Conservation (phyloP, 1,140 invertebrate genomes). For the Drosophila pruinosa region DNA sequence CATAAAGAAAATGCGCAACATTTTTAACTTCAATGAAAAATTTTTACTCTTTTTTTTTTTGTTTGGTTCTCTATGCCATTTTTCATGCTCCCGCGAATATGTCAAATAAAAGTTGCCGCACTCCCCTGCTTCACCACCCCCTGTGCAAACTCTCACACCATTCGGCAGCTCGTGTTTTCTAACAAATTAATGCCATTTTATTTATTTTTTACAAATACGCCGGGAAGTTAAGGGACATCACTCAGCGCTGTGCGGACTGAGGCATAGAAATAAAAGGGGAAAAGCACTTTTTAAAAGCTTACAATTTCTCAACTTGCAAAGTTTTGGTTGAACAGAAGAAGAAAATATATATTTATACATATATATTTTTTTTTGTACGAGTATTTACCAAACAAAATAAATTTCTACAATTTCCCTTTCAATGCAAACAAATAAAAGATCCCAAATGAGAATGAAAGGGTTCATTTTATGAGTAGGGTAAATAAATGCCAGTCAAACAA, state of each 20-base stretch:
- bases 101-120: slow-evolving; percentile 69
- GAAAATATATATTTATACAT: slow-evolving; percentile 67
- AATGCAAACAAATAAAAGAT: slow-evolving; percentile 67
- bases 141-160: not conserved
- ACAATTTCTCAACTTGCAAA: slow-evolving; percentile 69
- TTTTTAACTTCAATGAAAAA: slow-evolving; percentile 8
- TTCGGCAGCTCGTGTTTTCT: slow-evolving; percentile 44
- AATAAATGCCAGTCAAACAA: not conserved
- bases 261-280: not conserved
- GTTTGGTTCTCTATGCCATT: slow-evolving; percentile 61
- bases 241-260: not conserved
- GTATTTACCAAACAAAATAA: slow-evolving; percentile 71
- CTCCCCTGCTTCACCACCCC: not conserved
- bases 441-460: slow-evolving; percentile 14
- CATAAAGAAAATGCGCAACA: slow-evolving; percentile 65
- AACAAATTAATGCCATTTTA: slow-evolving; percentile 81
- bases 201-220: slow-evolving; percentile 77
- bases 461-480: not conserved
- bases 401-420: slow-evolving; percentile 76
- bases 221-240: slow-evolving; percentile 29
- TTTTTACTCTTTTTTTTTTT: slow-evolving; percentile 56
- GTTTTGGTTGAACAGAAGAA: slow-evolving; percentile 31
- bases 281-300: slow-evolving; percentile 18
- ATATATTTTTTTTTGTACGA: slow-evolving; percentile 44
- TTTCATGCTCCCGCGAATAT: slow-evolving; percentile 78